Percentiles rank a stretch among this genome's conserved stretches.
phyloP scores from a whole-genome alignment of 2,888 invertebrate species.

The Drosophila niveifrons region DNA sequence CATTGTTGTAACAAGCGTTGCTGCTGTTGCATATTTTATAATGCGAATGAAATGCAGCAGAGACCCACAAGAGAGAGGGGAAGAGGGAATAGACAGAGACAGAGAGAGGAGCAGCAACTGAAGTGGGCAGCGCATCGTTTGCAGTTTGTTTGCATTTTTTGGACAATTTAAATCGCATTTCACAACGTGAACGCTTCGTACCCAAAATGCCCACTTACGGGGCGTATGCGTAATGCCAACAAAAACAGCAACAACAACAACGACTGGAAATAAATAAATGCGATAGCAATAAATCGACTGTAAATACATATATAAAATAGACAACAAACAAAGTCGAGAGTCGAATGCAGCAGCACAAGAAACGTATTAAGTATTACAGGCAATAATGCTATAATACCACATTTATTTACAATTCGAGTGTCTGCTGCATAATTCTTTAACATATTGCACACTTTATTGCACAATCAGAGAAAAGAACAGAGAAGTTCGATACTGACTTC shows the following conservation, averaged over 20 bases:
- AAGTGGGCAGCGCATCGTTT: conserved; percentile 27
- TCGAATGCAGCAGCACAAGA: background rate
- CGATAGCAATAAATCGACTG: conserved; percentile 61
- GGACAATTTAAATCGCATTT: conserved; percentile 61
- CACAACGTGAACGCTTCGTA: conserved; percentile 34
- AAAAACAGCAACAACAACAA: conserved; percentile 24
- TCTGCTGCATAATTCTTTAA: background rate
- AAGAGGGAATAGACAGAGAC: background rate
- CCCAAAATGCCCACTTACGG: conserved; percentile 46
- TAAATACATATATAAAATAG: conserved; percentile 48
- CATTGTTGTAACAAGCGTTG: conserved; percentile 62
- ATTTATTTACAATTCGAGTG: background rate
- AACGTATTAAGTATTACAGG: background rate
- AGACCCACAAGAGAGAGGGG: background rate
- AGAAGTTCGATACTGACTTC: background rate
- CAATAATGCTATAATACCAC: background rate
- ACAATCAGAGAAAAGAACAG: background rate
- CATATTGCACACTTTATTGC: background rate
- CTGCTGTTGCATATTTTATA: conserved; percentile 73
- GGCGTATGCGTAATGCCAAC: conserved; percentile 51
- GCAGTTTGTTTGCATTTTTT: conserved; percentile 51
- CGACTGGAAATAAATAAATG: conserved; percentile 22
- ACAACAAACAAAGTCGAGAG: conserved; percentile 15
- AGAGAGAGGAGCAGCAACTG: background rate
- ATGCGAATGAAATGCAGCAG: conserved; percentile 24